Evolutionary conservation across 2,888 invertebrate species (phyloP).

Genomic region (Xanthia icteritia): DNA sequence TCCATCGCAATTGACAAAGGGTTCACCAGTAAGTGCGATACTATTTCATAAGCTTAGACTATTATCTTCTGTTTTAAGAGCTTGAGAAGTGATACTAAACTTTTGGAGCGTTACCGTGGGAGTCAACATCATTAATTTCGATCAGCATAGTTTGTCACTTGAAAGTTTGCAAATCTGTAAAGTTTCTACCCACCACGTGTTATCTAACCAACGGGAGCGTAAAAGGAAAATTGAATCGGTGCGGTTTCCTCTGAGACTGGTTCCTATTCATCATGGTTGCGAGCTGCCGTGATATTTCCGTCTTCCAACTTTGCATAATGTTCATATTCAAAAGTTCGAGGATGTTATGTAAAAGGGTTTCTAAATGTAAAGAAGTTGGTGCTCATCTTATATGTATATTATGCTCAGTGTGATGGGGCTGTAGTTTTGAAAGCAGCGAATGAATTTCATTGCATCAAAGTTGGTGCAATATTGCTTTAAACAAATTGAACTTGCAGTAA

Average conservation of each 20-base stretch:
- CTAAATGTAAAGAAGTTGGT: constrained; percentile 42
- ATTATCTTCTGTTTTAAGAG: neutral
- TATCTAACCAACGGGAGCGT: constrained; percentile 58
- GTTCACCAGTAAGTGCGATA: neutral
- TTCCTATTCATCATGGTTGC: constrained; percentile 60
- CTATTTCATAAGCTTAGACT: neutral
- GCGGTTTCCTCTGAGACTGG: constrained; percentile 63
- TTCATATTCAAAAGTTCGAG: constrained; percentile 50
- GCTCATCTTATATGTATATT: constrained; percentile 31
- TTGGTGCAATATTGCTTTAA: neutral
- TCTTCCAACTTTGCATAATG: constrained; percentile 60
- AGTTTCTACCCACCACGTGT: constrained; percentile 57
- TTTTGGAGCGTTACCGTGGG: constrained; percentile 42
- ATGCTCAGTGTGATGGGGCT: constrained; percentile 15
- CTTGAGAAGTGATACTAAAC: constrained; percentile 14
- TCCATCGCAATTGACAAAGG: neutral
- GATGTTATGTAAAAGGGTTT: constrained; percentile 55
- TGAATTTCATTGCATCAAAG: constrained; percentile 14
- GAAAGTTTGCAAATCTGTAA: constrained; percentile 51
- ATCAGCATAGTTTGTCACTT: constrained; percentile 36
- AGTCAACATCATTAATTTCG: constrained; percentile 35
- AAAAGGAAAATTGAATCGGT: constrained; percentile 67
- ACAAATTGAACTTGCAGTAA: constrained; percentile 16
- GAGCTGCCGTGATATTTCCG: constrained; percentile 63
- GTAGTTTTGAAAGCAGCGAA: constrained; percentile 9